These are phyloP conservation scores for Melanargia galathea DNA, from an alignment of 2,888 invertebrate genomes.

Conservation along the genomic window DNA sequence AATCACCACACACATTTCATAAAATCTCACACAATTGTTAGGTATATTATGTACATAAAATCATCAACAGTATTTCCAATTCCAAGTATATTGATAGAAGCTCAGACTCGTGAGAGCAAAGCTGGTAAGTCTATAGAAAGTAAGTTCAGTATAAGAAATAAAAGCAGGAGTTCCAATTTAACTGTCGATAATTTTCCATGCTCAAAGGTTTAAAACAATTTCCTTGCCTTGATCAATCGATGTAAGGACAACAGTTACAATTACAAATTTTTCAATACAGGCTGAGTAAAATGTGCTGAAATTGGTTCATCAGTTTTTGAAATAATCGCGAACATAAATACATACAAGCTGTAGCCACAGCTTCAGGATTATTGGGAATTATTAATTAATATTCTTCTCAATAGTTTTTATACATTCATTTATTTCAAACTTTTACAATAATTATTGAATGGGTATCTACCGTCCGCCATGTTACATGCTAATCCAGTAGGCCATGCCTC, in stretches of 20 bases:
- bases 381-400: no score
- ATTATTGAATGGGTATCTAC: no score
- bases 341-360: no score
- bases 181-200: background rate
- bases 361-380: no score
- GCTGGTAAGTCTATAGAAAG: background rate
- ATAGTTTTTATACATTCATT: no score
- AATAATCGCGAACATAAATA: no score
- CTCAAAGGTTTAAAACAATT: slow-evolving; percentile 34
- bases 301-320: no score
- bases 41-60: background rate
- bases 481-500: no score
- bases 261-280: background rate
- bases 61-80: background rate
- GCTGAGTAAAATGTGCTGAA: no score
- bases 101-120: background rate
- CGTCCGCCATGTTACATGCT: no score
- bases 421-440: no score
- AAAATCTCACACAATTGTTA: background rate
- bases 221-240: slow-evolving; percentile 21
- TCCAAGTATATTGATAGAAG: background rate
- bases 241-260: slow-evolving; percentile 8
- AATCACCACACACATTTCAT: background rate
- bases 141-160: no score
- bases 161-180: background rate